A percentile compares a stretch with the other conserved stretches of the same genome.
Conservation (phyloP, 2,113 vertebrate genomes). For the Oophaga pumilio region DNA sequence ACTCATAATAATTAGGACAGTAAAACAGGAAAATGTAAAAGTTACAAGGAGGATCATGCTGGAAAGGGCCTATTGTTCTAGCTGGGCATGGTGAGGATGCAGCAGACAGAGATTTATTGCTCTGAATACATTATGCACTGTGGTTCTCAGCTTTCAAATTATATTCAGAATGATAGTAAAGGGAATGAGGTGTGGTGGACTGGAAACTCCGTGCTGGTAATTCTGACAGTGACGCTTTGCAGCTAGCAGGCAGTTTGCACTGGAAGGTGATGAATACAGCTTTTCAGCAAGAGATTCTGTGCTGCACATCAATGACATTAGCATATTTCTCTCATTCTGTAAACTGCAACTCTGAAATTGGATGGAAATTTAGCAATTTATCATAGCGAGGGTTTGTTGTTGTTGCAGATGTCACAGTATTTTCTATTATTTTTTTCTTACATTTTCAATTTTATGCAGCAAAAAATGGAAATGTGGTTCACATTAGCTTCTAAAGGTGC, state of each 20-base stretch:
- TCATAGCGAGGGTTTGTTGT: conserved; percentile 18
- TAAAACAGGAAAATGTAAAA: conserved; percentile 9
- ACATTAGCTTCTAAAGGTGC: not conserved
- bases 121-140: not conserved
- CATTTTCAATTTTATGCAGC: conserved; percentile 1
- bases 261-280: conserved; percentile 50
- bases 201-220: conserved; percentile 41
- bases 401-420: conserved; percentile 30
- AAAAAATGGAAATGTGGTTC: not conserved
- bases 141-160: conserved; percentile 49
- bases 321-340: conserved; percentile 43
- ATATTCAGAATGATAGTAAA: conserved; percentile 51
- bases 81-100: not conserved
- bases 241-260: conserved; percentile 42
- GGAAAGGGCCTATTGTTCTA: not conserved
- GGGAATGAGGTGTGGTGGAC: conserved; percentile 55
- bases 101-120: not conserved
- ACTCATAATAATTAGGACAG: conserved; percentile 37
- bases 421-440: conserved; percentile 8
- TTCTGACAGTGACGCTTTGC: conserved; percentile 54
- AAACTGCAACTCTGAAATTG: conserved; percentile 37
- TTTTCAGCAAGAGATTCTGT: conserved; percentile 32
- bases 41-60: not conserved
- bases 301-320: conserved; percentile 30
- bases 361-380: conserved; percentile 40